Percentiles rank a stretch among this genome's conserved stretches.
These are phyloP conservation scores for Caenorhabditis afra DNA, from an alignment of 2,888 invertebrate species.

Conservation along the genomic window DNA sequence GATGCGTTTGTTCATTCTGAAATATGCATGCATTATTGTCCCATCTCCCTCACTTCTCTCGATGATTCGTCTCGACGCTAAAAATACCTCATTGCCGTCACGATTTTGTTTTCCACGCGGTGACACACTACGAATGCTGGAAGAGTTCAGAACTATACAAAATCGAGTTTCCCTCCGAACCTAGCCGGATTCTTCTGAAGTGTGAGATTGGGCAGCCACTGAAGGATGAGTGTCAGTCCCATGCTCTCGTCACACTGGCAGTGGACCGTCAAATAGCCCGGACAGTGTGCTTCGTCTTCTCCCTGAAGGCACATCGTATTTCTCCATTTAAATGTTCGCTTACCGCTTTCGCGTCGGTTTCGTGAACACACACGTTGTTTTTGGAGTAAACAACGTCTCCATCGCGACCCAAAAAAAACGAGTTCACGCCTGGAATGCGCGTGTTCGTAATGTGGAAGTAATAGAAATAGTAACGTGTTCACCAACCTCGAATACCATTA, in stretches of 20 bases:
- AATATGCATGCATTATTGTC: constrained; percentile 14
- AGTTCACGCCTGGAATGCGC: constrained; percentile 70
- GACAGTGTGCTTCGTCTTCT: constrained; percentile 86
- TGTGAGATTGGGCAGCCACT: constrained; percentile 95
- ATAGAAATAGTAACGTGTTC: not conserved
- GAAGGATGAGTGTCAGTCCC: constrained; percentile 88
- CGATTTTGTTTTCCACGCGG: constrained; percentile 64
- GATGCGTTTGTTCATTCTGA: constrained; percentile 16
- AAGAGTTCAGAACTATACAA: constrained; percentile 15
- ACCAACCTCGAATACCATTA: constrained; percentile 73
- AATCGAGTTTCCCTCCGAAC: constrained; percentile 62
- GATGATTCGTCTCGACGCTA: not conserved
- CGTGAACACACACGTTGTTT: constrained; percentile 97
- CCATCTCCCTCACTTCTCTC: not conserved
- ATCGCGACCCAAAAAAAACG: constrained; percentile 81
- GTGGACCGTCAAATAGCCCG: constrained; percentile 92
- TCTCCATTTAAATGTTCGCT: constrained; percentile 12
- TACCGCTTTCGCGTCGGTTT: constrained; percentile 83
- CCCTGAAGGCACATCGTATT: constrained; percentile 82
- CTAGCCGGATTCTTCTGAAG: constrained; percentile 90
- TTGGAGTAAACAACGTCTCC: constrained; percentile 85
- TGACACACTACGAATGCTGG: constrained; percentile 78
- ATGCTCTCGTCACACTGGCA: constrained; percentile 82
- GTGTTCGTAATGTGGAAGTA: constrained; percentile 8
- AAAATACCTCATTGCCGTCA: constrained; percentile 30